Evolutionary conservation across 2,888 invertebrate genomes (phyloP), one percentile per base, ranked within the genome.

Genomic region (Gandaritis pyraliata): DNA sequence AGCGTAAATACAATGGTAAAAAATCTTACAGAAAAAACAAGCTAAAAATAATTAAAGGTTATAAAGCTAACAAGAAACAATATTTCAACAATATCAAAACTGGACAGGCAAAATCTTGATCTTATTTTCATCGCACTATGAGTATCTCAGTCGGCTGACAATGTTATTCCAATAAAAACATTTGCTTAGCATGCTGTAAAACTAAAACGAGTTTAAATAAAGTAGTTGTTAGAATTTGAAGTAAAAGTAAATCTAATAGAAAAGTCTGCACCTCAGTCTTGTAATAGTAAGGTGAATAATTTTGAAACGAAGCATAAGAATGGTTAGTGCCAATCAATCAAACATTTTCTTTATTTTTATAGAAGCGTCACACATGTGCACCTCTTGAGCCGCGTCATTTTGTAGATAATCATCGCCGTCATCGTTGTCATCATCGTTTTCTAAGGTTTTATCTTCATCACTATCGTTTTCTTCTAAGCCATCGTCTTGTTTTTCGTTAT

Each of bases 241-340:
- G 6, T 13, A 30, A 30, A 47, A n/a, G 13, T 2, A 47, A 13
- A 29, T 8, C 1, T 29, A n/a, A 12, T 12, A 29, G 13, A 30
- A n/a, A 47, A n/a, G n/a, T 30, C n/a, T 33, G 18, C 45, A 30
- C 48, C 13, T 29, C 30, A 47, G 49, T 46, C 16, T 13, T 50
- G 36, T 38, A 15, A 16, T 48, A 41, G 18, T 15, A 13, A 52
- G 52, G 36, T 47, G 12, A 11, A 48, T 6, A 46, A 64, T 74
- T 74, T 73, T 62, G 59, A 73, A 75, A 64, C 77, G 15, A 63
- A 83, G 81, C 80, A 70, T 72, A 68, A 60, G 52, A 70, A 66
- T 49, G 75, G 81, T 87, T 86, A 86, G 86, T 85, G 86, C 85
- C 86, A 85, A 86, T 86, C 74, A 74, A 65, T 63, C 50, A 71